phyloP scores from a whole-genome alignment of 1,140 invertebrate genomes.

The Plectrocnemia conspersa region DNA sequence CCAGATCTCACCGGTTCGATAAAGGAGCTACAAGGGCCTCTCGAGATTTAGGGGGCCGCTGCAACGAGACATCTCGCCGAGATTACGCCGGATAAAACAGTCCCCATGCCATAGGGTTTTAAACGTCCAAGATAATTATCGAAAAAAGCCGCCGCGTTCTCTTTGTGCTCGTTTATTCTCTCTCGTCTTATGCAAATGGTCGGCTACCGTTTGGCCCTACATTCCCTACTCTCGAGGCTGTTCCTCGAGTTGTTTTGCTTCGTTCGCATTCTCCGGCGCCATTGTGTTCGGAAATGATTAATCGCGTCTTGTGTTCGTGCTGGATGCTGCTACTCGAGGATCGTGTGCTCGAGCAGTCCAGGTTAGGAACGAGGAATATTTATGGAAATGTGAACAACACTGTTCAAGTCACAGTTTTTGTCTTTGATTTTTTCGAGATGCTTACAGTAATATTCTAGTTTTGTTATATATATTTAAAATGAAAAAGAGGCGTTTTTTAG shows the following conservation, averaged over 20 bases:
- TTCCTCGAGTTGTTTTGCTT: no score
- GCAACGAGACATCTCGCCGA: background rate
- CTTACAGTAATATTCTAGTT: no score
- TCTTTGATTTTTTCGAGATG: no score
- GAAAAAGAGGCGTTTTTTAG: no score
- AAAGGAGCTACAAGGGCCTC: background rate
- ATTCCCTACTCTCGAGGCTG: background rate
- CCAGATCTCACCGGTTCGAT: no score
- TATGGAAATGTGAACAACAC: no score
- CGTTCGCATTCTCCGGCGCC: background rate
- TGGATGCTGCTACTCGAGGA: background rate
- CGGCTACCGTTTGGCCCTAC: constrained; percentile 8
- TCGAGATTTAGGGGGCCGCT: constrained; percentile 8
- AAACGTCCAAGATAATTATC: constrained; percentile 15
- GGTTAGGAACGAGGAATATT: no score
- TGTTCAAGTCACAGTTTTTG: no score
- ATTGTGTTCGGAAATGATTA: constrained; percentile 1
- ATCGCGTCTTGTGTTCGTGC: no score
- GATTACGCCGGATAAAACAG: constrained; percentile 17
- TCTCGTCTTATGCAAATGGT: constrained; percentile 4
- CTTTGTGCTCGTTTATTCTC: background rate
- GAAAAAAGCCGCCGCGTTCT: background rate
- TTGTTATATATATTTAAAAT: no score
- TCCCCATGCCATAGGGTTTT: background rate
- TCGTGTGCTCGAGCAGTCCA: background rate